Percentiles rank a stretch among this genome's conserved stretches.
These are phyloP conservation scores for Sphaerophoria taeniata DNA, from an alignment of 2,888 invertebrate genomes.

Conservation along the genomic window DNA sequence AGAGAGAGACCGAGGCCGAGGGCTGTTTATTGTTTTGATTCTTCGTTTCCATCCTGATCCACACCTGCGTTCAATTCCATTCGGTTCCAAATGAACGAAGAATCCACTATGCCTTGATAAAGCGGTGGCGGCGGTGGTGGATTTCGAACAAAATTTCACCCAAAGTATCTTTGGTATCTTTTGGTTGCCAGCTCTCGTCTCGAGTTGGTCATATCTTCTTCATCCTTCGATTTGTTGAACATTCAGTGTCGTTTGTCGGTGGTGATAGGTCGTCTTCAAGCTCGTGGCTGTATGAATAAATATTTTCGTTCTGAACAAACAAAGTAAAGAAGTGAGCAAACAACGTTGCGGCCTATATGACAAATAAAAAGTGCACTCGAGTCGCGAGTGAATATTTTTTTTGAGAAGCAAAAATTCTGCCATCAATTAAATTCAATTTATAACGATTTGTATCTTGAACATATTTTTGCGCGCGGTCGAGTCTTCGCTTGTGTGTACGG, in stretches of 20 bases:
- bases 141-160: conserved; percentile 27
- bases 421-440: conserved; percentile 69
- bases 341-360: conserved; percentile 51
- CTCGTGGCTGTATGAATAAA: neutral
- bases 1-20: neutral
- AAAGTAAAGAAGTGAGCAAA: conserved; percentile 42
- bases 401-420: conserved; percentile 31
- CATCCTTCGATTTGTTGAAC: conserved; percentile 55
- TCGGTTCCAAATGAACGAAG: conserved; percentile 6
- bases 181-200: conserved; percentile 4
- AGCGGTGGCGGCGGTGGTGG: conserved; percentile 34
- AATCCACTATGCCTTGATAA: conserved; percentile 46
- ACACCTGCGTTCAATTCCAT: conserved; percentile 53
- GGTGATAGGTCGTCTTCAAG: conserved; percentile 54
- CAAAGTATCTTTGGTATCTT: conserved; percentile 56
- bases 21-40: conserved; percentile 64
- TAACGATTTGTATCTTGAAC: neutral
- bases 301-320: conserved; percentile 18
- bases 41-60: conserved; percentile 50
- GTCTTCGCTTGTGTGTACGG: conserved; percentile 1
- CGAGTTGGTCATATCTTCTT: conserved; percentile 49
- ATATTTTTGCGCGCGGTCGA: conserved; percentile 9
- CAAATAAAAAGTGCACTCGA: conserved; percentile 24
- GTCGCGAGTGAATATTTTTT: conserved; percentile 9
- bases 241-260: conserved; percentile 69